A percentile compares a stretch with the other conserved stretches of the same genome.
Conservation (phyloP, 2,888 invertebrate species). For the Calephelis perditalis region DNA sequence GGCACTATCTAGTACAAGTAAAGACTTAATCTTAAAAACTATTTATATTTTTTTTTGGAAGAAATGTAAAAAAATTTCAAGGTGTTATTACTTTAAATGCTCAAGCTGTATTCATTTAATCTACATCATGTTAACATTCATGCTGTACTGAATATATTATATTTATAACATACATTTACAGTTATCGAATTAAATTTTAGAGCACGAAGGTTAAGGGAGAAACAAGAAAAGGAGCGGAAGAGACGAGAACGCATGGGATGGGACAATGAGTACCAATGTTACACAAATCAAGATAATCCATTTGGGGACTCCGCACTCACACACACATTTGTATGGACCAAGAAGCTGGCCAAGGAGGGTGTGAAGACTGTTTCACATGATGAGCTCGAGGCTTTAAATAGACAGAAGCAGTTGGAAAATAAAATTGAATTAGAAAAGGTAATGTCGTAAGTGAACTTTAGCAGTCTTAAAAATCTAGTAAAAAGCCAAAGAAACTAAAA, state of each 20-base stretch:
- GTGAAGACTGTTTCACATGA: conserved; percentile 85
- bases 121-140: too few species aligned
- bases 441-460: conserved; percentile 12
- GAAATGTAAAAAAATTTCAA: too few species aligned
- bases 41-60: too few species aligned
- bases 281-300: conserved; percentile 98
- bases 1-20: too few species aligned
- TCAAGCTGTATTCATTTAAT: too few species aligned
- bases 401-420: conserved; percentile 94
- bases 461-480: neutral
- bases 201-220: conserved; percentile 89
- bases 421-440: conserved; percentile 94
- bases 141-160: too few species aligned
- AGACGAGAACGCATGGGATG: conserved; percentile 96
- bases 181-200: conserved; percentile 31
- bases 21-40: too few species aligned
- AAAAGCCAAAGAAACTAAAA: too few species aligned
- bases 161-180: too few species aligned
- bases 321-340: conserved; percentile 97
- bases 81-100: too few species aligned
- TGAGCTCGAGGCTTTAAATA: conserved; percentile 88
- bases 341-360: conserved; percentile 97
- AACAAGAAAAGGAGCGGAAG: conserved; percentile 92
- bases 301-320: conserved; percentile 98
- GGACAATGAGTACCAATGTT: conserved; percentile 97